Percentiles rank a stretch among this genome's conserved stretches.
Evolutionary conservation across 1,140 invertebrate species (phyloP).

Genomic region (Littorina saxatilis): DNA sequence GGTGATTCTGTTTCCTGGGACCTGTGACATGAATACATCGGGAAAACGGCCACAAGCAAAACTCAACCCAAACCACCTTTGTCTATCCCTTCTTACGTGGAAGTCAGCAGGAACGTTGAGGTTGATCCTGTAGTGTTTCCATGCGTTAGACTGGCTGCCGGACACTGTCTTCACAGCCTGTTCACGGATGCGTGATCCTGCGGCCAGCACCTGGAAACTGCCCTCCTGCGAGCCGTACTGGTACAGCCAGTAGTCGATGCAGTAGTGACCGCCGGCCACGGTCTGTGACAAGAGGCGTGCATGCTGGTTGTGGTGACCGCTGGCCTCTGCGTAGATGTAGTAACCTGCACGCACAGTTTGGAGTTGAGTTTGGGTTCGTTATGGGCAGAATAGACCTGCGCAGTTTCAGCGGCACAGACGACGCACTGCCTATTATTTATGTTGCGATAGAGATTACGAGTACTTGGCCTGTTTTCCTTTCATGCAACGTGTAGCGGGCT

Average conservation of each 20-base stretch:
- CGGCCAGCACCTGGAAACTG: conserved; percentile 44
- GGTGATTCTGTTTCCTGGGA: background rate
- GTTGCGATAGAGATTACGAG: too few relatives aligned
- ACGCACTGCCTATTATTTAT: too few relatives aligned
- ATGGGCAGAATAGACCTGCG: too few relatives aligned
- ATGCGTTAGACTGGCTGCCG: conserved; percentile 52
- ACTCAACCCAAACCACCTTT: background rate
- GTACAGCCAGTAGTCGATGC: conserved; percentile 56
- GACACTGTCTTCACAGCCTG: conserved; percentile 40
- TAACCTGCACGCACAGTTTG: too few relatives aligned
- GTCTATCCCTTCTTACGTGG: background rate
- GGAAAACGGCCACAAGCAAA: too few relatives aligned
- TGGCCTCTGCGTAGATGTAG: conserved; percentile 59
- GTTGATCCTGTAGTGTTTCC: conserved; percentile 48
- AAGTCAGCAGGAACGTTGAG: conserved; percentile 42
- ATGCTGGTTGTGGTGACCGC: conserved; percentile 43
- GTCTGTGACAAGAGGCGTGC: conserved; percentile 47
- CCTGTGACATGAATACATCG: background rate
- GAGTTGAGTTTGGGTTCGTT: too few relatives aligned
- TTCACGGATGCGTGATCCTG: conserved; percentile 11
- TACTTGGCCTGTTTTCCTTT: too few relatives aligned
- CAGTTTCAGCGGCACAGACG: too few relatives aligned
- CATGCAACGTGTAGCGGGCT: too few relatives aligned
- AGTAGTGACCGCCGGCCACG: conserved; percentile 53
- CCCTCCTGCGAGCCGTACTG: conserved; percentile 73